A percentile compares a stretch with the other conserved stretches of the same genome.
Conservation (phyloP, 2,797 vertebrate genomes). For the Galagoides demidoff region DNA sequence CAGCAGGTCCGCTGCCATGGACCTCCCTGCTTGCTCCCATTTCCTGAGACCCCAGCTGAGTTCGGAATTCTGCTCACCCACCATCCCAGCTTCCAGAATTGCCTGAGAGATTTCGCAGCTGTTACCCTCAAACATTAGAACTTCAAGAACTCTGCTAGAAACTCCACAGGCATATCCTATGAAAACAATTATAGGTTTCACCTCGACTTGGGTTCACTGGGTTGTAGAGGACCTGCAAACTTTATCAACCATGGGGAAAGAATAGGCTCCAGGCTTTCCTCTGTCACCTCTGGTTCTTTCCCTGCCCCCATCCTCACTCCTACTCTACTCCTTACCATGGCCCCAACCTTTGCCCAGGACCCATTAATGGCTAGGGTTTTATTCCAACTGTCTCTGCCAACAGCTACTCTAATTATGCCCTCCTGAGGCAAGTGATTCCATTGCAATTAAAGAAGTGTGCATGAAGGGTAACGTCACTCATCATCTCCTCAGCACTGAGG, state of each 20-base stretch:
- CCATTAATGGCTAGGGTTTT: neutral
- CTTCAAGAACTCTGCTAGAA: neutral
- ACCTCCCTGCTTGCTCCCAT: neutral
- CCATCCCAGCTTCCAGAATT: neutral
- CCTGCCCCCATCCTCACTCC: neutral
- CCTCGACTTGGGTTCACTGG: neutral
- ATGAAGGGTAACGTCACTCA: neutral
- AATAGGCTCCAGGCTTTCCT: neutral
- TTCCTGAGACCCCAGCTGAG: neutral
- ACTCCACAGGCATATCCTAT: neutral
- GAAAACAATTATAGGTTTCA: neutral
- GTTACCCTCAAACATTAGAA: neutral
- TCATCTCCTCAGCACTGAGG: neutral
- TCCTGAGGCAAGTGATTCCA: constrained; percentile 28
- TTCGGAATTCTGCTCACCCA: neutral
- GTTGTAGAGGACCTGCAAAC: neutral
- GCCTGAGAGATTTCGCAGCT: neutral
- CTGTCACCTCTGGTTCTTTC: neutral
- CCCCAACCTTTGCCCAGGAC: neutral
- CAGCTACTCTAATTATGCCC: constrained; percentile 25
- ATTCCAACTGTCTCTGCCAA: neutral
- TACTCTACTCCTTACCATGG: no score
- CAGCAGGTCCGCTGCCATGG: neutral
- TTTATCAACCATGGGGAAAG: neutral
- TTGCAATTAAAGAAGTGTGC: neutral